A percentile compares a stretch with the other conserved stretches of the same genome.
These are phyloP conservation scores for Acrocephalus scirpaceus DNA, from an alignment of 2,797 vertebrate species.

Conservation along the genomic window DNA sequence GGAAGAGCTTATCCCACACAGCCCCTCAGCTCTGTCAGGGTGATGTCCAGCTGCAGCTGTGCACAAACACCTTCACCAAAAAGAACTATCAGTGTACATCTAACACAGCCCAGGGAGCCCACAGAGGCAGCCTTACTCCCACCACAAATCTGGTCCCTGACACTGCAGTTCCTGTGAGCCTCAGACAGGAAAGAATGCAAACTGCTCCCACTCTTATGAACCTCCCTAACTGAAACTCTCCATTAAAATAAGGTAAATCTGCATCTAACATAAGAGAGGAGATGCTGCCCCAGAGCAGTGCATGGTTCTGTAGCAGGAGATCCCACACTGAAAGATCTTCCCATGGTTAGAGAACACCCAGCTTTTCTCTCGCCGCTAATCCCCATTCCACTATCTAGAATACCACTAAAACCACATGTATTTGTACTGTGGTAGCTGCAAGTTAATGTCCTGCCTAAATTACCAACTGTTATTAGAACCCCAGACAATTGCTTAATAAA, in stretches of 20 bases:
- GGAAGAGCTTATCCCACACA: background rate
- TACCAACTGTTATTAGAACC: slow-evolving; percentile 62
- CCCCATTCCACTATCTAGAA: background rate
- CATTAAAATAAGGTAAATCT: background rate
- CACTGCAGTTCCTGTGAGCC: accelerated
- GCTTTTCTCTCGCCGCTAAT: background rate
- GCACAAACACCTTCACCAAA: background rate
- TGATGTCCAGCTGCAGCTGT: background rate
- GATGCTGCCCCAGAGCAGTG: background rate
- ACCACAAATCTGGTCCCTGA: accelerated
- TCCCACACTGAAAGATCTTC: background rate
- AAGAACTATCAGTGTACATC: background rate
- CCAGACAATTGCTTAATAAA: slow-evolving; percentile 71
- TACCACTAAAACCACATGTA: slow-evolving; percentile 18
- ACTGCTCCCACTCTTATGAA: background rate
- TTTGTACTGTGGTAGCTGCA: slow-evolving; percentile 49
- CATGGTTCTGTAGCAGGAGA: background rate
- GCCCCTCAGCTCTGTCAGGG: background rate
- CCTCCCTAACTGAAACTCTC: background rate
- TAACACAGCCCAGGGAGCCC: background rate
- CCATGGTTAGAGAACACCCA: background rate
- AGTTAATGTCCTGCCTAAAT: slow-evolving; percentile 60
- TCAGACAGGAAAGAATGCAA: background rate
- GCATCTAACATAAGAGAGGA: background rate
- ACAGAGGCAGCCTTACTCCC: background rate